These are phyloP conservation scores for Agriopis leucophaearia DNA, from an alignment of 2,888 invertebrate genomes.

Conservation along the genomic window DNA sequence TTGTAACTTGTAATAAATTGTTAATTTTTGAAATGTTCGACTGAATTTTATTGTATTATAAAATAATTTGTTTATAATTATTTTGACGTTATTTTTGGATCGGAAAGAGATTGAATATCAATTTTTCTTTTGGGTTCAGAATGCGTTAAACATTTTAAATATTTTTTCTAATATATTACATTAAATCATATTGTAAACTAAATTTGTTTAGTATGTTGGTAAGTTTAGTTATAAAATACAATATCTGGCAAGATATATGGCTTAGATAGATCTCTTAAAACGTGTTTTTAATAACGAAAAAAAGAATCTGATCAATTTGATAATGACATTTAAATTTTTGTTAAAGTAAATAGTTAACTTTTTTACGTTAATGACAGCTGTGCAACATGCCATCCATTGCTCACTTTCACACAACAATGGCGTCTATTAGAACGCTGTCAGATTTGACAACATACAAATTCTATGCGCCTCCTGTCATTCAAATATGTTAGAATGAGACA, in stretches of 20 bases:
- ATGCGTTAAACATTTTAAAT: conserved; percentile 50
- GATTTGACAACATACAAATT: background rate
- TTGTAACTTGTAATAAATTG: conserved; percentile 76
- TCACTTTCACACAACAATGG: background rate
- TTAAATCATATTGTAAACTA: conserved; percentile 76
- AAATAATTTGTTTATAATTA: conserved; percentile 51
- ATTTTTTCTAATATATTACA: conserved; percentile 64
- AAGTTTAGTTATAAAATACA: conserved; percentile 75
- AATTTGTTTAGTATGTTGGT: conserved; percentile 82
- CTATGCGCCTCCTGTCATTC: background rate
- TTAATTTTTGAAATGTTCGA: conserved; percentile 78
- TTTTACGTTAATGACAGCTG: background rate
- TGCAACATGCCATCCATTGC: background rate
- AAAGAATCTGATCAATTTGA: background rate
- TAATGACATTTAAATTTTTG: background rate
- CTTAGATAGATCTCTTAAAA: conserved; percentile 13
- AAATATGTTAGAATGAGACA: background rate
- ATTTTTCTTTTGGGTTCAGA: conserved; percentile 46
- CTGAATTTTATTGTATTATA: conserved; percentile 75
- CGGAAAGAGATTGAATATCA: conserved; percentile 49
- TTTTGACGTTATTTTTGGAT: conserved; percentile 42
- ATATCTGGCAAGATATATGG: conserved; percentile 36
- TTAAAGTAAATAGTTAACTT: too few relatives aligned
- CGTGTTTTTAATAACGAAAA: background rate
- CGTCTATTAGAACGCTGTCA: too few relatives aligned